A percentile compares a stretch with the other conserved stretches of the same genome.
Conservation (phyloP, 2,797 vertebrate species). For the Schizopygopsis pylzovi region DNA sequence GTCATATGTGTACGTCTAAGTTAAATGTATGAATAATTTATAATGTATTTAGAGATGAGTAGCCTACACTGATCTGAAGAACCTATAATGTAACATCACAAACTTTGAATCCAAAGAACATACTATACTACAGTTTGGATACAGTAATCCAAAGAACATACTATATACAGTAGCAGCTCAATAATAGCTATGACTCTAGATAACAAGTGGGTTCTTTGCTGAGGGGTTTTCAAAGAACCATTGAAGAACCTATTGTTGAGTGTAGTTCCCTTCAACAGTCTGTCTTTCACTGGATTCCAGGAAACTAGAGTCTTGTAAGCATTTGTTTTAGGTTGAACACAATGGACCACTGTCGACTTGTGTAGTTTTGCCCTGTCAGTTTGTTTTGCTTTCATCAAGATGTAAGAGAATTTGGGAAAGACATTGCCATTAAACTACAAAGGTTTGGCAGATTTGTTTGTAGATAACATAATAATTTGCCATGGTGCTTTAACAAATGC, state of each 20-base stretch:
- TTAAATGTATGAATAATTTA: not conserved
- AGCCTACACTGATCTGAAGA: not conserved
- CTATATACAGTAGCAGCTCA: not conserved
- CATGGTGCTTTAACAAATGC: not conserved
- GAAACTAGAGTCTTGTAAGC: not conserved
- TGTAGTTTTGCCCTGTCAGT: slow-evolving; percentile 29
- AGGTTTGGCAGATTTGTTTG: slow-evolving; percentile 7
- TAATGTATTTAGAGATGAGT: not conserved
- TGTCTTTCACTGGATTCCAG: not conserved
- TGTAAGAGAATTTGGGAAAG: slow-evolving; percentile 9
- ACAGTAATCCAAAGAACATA: too few relatives aligned
- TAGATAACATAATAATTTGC: not conserved
- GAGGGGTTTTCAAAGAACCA: not conserved
- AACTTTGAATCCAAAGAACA: not conserved
- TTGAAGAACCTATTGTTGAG: not conserved
- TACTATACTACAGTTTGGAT: not conserved
- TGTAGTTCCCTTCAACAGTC: not conserved
- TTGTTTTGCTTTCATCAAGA: slow-evolving; percentile 21
- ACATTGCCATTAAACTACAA: slow-evolving; percentile 19
- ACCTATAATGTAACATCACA: not conserved
- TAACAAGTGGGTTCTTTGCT: not conserved
- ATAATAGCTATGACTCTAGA: not conserved
- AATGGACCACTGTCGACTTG: not conserved
- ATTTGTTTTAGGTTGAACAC: slow-evolving; percentile 9
- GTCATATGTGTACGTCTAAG: not conserved